Evolutionary conservation across 1,140 invertebrate species (phyloP), one percentile per base, ranked within the genome.

Genomic region (Orchesella cincta): DNA sequence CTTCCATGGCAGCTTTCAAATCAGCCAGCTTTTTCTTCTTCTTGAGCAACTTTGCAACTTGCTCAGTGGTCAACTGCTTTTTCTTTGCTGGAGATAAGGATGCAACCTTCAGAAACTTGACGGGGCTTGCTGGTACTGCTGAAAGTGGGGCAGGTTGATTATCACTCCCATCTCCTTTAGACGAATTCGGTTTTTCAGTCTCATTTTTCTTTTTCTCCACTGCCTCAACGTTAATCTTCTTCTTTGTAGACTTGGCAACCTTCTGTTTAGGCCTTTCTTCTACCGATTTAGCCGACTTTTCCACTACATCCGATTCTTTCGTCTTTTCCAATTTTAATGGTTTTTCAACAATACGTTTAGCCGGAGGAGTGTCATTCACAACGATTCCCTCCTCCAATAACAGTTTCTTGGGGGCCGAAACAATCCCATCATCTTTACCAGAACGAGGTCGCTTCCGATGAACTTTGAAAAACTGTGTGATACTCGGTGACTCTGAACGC

Each of bases 1-100:
- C 31, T 29, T 29, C 62, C 28, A 67, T 26, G 2, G 62, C 62
- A 67, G 23, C 29, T n/a, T 67, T 29, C 62, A 67, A n/a, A 16
- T 67, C 62, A 16, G 8, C 33, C 31, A 67, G 23, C n/a, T 67
- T 67, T 2, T 29, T 67, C 31, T 67, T 67, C 31, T 33, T 33
- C 29, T 67, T 67, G 26, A 67, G 62, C 28, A 67, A 31, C 33
- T 67, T 67, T 29, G 62, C 62, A 29, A 67, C 62, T n/a, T 67
- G 62, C n/a, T 67, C 28, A 29, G 62, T 23, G 8, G 62, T 67
- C 62, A 67, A 31, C n/a, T 67, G 29, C 29, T 67, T 67, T 12
- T 67, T 67, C 23, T 67, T 67, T 12, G 62, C 54, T n/a, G 54
- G 54, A 26, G 54, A 57, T 23, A 57, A 57, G 3, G 54, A 3